Percentiles rank a stretch among this genome's conserved stretches.
Evolutionary conservation across 2,888 invertebrate species (phyloP).

Genomic region (Frankliniella intonsa): DNA sequence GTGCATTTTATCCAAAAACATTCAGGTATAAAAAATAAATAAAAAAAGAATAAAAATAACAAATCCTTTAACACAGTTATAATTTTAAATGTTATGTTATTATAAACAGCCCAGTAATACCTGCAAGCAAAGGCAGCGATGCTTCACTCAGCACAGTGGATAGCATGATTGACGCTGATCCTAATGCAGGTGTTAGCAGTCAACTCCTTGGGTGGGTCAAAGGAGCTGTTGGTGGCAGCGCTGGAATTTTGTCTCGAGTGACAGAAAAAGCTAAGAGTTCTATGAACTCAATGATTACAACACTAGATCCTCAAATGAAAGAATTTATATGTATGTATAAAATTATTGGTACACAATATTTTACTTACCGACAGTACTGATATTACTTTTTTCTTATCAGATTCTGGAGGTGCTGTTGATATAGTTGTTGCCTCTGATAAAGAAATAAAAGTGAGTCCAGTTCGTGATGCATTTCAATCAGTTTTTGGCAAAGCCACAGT

Average conservation of each 20-base stretch:
- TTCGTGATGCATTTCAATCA: conserved; percentile 73
- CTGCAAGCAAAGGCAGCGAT: conserved; percentile 50
- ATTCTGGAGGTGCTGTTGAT: conserved; percentile 73
- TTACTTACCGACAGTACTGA: background rate
- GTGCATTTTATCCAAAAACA: conserved; percentile 45
- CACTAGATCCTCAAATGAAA: conserved; percentile 84
- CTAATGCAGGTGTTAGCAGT: conserved; percentile 49
- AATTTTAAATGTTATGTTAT: conserved; percentile 27
- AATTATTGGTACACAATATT: background rate
- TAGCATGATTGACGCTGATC: conserved; percentile 35
- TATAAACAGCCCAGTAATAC: conserved; percentile 50
- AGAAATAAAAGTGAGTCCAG: conserved; percentile 67
- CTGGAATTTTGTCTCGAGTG: conserved; percentile 58
- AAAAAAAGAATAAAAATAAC: background rate
- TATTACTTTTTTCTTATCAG: conserved; percentile 49
- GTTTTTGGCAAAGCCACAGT: conserved; percentile 77
- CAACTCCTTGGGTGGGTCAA: conserved; percentile 64
- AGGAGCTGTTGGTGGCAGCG: conserved; percentile 58
- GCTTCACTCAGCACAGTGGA: conserved; percentile 48
- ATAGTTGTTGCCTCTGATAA: conserved; percentile 72
- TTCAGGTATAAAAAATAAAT: conserved; percentile 41
- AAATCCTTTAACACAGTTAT: conserved; percentile 26
- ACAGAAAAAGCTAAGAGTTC: conserved; percentile 74
- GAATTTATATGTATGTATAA: conserved; percentile 70
- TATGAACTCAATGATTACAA: conserved; percentile 80